phyloP scores from a whole-genome alignment of 2,888 invertebrate genomes.

The Hirtodrosophila trivittata region DNA sequence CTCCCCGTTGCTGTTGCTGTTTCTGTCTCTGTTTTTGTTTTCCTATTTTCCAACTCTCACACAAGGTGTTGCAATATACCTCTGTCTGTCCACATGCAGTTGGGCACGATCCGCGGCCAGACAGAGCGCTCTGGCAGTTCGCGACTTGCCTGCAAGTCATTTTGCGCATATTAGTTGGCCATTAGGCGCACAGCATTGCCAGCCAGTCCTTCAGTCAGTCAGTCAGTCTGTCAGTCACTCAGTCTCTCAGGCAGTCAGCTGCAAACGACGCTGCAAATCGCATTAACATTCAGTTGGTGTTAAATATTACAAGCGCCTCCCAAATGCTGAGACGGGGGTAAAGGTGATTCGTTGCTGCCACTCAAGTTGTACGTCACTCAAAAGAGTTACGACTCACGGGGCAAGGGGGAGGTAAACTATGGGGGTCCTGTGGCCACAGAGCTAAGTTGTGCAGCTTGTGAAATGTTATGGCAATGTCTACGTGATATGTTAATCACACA shows the following conservation, averaged over 20 bases:
- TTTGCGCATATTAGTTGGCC: conserved; percentile 74
- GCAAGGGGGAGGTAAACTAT: neutral
- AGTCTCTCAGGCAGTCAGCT: conserved; percentile 22
- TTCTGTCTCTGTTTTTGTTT: too few relatives aligned
- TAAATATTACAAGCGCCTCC: conserved; percentile 70
- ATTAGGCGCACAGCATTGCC: conserved; percentile 67
- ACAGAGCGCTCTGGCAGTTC: conserved; percentile 42
- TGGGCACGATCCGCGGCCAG: conserved; percentile 48
- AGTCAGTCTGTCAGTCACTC: conserved; percentile 18
- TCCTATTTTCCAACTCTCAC: conserved; percentile 35
- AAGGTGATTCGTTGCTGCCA: conserved; percentile 72
- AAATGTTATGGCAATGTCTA: conserved; percentile 70
- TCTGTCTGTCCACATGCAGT: conserved; percentile 13
- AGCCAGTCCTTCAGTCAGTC: conserved; percentile 15
- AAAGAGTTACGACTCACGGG: conserved; percentile 1
- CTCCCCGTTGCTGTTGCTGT: conserved; percentile 7
- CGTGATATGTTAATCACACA: conserved; percentile 83
- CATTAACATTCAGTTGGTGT: conserved; percentile 77
- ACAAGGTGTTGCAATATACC: conserved; percentile 61
- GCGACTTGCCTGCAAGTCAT: conserved; percentile 73
- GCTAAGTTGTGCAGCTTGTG: conserved; percentile 61
- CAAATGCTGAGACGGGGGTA: conserved; percentile 35
- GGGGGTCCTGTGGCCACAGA: conserved; percentile 32
- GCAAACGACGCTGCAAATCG: conserved; percentile 42
- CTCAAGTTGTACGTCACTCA: conserved; percentile 55